Evolutionary conservation across 1,140 invertebrate genomes (phyloP).

Genomic region (Armadillidium nasatum): DNA sequence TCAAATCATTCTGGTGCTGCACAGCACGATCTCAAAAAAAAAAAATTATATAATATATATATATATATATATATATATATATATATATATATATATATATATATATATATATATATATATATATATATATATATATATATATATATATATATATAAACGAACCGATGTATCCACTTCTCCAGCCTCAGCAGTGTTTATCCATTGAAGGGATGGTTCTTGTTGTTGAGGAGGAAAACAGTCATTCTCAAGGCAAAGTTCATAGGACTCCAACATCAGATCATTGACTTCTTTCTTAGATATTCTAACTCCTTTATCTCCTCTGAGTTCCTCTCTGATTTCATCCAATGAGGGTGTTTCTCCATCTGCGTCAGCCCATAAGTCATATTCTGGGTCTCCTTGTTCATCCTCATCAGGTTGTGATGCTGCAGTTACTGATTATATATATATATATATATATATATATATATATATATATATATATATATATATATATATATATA

Average conservation of each 20-base stretch:
- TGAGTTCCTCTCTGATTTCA: slow-evolving; percentile 69
- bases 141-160: neutral
- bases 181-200: neutral
- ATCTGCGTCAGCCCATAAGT: slow-evolving; percentile 75
- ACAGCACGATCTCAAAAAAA: too few relatives aligned
- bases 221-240: too few relatives aligned
- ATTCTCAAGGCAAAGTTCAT: slow-evolving; percentile 45
- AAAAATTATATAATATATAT: too few relatives aligned
- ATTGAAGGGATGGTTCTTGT: too few relatives aligned
- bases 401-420: slow-evolving; percentile 66
- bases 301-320: slow-evolving; percentile 68
- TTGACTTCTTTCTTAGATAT: slow-evolving; percentile 79
- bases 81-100: too few relatives aligned
- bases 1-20: too few relatives aligned
- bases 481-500: neutral
- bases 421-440: slow-evolving; percentile 3
- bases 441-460: neutral
- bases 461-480: neutral
- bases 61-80: too few relatives aligned
- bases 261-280: slow-evolving; percentile 72
- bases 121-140: neutral
- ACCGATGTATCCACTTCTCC: neutral
- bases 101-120: neutral
- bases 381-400: slow-evolving; percentile 86
- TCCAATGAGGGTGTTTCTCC: slow-evolving; percentile 49